Base-by-base conservation (phyloP, 2,888 invertebrate species). In the Acheta domesticus region DNA sequence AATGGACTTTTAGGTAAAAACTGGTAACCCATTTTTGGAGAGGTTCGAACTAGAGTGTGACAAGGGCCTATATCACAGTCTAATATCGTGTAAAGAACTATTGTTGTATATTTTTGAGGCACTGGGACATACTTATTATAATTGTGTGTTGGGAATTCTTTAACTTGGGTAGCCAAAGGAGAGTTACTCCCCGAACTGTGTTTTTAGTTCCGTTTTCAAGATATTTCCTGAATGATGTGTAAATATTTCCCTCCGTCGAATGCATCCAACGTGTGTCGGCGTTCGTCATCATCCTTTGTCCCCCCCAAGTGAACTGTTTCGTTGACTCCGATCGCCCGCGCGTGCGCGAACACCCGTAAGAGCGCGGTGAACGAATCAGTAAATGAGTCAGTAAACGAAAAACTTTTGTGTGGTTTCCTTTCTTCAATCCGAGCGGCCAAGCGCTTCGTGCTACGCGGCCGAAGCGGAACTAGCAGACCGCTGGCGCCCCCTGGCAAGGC, bases 1-100 rank as follows among this genome's bases (percentile, higher is more conserved):
- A 62, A 62, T 62, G 62, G 62, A 62, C 62, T n/a, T 19, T 19
- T 62, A 62, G n/a, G 62, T 19, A 62, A 62, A 62, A 19, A 62
- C 62, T 62, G 62, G 36, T n/a, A 62, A 62, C 62, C 62, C 62
- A 62, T 62, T 62, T 62, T 62, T 62, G 62, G n/a, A 62, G 62
- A 19, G 62, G 62, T 62, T 62, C 62, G 62, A 62, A 62, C 62
- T n/a, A 62, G 36, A 36, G n/a, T 62, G n/a, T n/a, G 14, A n/a
- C 14, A 62, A 62, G 62, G 62, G 62, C 62, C 62, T 62, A 62
- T 62, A 62, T 62, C 62, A 62, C 62, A n/a, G n/a, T 62, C 16
- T 62, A 62, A 62, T 62, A 62, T n/a, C 62, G 62, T 62, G 62
- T 62, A 62, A 62, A 36, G 36, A 36, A 36, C 16, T 62, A 62